These are phyloP conservation scores for Amiota mariae DNA, from an alignment of 2,888 invertebrate species.

Conservation along the genomic window DNA sequence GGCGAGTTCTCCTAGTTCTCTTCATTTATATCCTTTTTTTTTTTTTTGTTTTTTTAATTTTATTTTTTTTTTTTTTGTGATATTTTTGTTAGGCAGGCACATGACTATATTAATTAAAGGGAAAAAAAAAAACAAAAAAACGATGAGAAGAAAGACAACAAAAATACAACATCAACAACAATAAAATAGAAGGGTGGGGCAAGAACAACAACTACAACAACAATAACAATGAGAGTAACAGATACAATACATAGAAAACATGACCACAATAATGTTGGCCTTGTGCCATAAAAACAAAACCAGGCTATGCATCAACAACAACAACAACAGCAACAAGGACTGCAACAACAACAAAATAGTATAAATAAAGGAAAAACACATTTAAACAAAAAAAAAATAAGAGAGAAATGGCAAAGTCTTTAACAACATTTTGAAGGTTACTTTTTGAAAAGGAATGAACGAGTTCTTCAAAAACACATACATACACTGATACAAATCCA, in stretches of 20 bases:
- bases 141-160: background rate
- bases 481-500: too few species aligned
- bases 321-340: slow-evolving; percentile 19
- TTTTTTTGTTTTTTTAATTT: background rate
- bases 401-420: background rate
- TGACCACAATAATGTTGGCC: slow-evolving; percentile 27
- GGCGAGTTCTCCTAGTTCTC: background rate
- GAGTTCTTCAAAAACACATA: slow-evolving; percentile 44
- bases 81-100: too few species aligned
- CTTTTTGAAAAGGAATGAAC: slow-evolving; percentile 17
- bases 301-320: slow-evolving; percentile 13
- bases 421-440: slow-evolving; percentile 41
- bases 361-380: too few species aligned
- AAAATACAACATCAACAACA: background rate
- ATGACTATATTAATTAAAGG: background rate
- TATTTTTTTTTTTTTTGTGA: background rate
- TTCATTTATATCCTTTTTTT: background rate
- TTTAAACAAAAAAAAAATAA: slow-evolving; percentile 23
- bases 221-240: too few species aligned
- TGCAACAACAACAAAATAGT: slow-evolving; percentile 31
- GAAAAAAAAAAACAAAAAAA: background rate
- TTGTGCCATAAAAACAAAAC: slow-evolving; percentile 27
- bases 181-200: slow-evolving; percentile 1
- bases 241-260: background rate
- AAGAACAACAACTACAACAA: background rate